Conservation (phyloP, 2,113 vertebrate species). For the Pteruthius melanotis region DNA sequence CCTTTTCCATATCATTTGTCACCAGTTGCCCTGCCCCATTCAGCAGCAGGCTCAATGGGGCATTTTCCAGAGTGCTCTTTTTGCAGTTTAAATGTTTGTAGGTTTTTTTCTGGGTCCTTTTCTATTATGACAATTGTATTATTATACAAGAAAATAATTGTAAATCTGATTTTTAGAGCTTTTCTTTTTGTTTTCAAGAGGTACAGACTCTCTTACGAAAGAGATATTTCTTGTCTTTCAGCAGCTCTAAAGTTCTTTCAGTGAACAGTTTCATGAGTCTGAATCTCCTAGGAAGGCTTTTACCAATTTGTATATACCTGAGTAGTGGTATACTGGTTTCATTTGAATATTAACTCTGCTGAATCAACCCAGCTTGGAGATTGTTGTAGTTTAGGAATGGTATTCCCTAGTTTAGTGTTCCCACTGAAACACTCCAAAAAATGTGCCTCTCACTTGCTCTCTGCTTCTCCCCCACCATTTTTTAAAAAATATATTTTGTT, state of each 20-base stretch:
- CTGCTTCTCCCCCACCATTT: background rate
- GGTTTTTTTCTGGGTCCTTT: background rate
- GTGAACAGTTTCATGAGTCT: background rate
- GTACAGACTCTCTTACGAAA: background rate
- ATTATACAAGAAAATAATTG: background rate
- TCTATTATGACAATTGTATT: background rate
- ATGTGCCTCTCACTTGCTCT: accelerated
- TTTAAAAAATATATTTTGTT: background rate
- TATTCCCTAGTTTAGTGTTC: background rate
- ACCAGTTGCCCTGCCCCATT: background rate
- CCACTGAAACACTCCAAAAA: background rate
- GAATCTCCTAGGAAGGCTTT: background rate
- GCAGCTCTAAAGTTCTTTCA: background rate
- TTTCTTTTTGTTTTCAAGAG: background rate
- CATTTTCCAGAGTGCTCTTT: background rate
- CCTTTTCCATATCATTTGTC: background rate
- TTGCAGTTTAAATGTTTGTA: background rate
- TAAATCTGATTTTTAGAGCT: background rate
- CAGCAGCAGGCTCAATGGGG: background rate
- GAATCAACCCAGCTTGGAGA: background rate
- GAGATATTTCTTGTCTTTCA: background rate
- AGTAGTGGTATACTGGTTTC: background rate
- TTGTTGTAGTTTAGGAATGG: background rate
- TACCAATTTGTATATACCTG: background rate
- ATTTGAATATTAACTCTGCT: background rate